Base-by-base conservation (phyloP, 2,888 invertebrate genomes). In the Euzophera pinguis region DNA sequence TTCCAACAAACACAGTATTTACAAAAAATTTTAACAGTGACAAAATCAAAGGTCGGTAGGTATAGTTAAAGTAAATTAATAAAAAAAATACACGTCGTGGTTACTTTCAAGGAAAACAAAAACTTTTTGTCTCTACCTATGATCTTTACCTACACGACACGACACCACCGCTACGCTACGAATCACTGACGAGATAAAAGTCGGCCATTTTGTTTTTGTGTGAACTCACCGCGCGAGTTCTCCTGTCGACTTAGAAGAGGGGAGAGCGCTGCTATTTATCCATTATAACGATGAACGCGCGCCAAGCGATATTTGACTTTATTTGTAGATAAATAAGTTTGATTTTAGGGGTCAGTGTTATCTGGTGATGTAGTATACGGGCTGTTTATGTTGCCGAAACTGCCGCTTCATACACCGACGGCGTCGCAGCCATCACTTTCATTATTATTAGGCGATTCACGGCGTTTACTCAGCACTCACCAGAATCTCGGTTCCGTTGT, bases 371-470 rank as follows among this genome's bases (percentile, higher is more conserved):
- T 71, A 70, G 79, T 84, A 84, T 87, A 90, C 86, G 84, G 87
- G 79, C 86, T 90, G 90, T 90, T 90, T 90, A 90, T 89, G 88
- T 90, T 86, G 89, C 89, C 88, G 78, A 90, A 90, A 90, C 86
- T 80, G 89, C 78, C 88, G 86, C 86, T 90, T 90, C 88, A 90
- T 90, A 89, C 87, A 88, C 85, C 86, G 84, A 81, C 83, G 83
- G 83, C 88, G 83, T 84, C 84, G 81, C 78, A 75, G 79, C 88
- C 85, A 86, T 90, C 90, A 84, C 82, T 87, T 90, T 90, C 90
- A 90, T 91, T 90, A 90, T 91, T 90, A 91, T 91, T 89, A 85
- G 88, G 81, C 90, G 87, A 91, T 91, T 90, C 87, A 83, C 83
- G 83, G 79, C 88, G 85, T 88, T 87, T 87, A 87, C 85, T 76